Evolutionary conservation across 2,113 vertebrate genomes (phyloP).

Genomic region (Bubo scandiacus): DNA sequence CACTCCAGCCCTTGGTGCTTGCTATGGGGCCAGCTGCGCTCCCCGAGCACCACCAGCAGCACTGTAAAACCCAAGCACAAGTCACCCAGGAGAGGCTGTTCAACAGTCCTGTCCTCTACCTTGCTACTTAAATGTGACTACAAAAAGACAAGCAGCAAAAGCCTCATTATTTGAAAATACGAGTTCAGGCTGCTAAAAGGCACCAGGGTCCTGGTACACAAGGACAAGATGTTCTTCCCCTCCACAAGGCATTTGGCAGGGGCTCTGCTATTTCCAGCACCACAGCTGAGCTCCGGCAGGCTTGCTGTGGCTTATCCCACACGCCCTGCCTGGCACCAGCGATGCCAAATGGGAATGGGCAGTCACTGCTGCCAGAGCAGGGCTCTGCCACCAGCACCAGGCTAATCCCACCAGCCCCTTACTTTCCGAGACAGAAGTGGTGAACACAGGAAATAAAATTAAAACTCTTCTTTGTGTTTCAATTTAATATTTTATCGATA

Average conservation of each 20-base stretch:
- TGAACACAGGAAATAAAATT: not conserved
- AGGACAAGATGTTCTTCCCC: not conserved
- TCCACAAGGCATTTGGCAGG: not conserved
- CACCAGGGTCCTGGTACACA: not conserved
- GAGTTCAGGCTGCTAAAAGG: not conserved
- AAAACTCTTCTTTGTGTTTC: not conserved
- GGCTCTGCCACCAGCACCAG: not conserved
- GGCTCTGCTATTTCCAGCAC: not conserved
- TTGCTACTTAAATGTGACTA: not conserved
- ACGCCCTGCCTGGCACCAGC: not conserved
- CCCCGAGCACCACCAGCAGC: not conserved
- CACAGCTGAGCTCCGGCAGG: not conserved
- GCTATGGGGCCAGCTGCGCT: not conserved
- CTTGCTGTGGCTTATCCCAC: not conserved
- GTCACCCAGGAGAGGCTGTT: not conserved
- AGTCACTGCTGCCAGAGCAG: fast-evolving
- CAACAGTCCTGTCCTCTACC: not conserved
- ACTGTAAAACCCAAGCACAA: not conserved
- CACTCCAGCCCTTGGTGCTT: not conserved
- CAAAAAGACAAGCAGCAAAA: not conserved
- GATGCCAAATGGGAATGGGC: not conserved
- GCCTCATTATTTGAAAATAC: not conserved
- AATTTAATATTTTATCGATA: not conserved
- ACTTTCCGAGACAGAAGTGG: not conserved
- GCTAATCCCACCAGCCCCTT: not conserved